Percentiles rank a stretch among this genome's conserved stretches.
Conservation (phyloP, 30 jellyfish, hydroid and myxozoan genomes). For the Cassiopea xamachana region DNA sequence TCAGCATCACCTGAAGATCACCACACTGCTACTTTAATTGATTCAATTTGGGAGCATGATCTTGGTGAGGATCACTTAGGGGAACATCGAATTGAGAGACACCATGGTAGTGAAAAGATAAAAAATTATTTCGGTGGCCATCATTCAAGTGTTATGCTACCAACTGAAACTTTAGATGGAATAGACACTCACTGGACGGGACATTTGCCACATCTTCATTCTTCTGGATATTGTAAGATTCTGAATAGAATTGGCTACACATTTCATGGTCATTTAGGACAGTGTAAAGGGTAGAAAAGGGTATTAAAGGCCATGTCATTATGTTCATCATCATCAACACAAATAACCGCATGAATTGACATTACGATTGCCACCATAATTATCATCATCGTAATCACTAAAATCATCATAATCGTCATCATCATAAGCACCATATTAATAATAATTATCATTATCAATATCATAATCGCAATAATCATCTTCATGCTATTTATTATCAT, state of each 20-base stretch:
- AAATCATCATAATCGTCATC: too few species aligned
- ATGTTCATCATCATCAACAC: too few species aligned
- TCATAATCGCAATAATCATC: too few species aligned
- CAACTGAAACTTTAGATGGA: conserved; percentile 97
- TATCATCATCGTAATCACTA: too few species aligned
- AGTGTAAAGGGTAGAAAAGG: background rate
- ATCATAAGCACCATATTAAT: too few species aligned
- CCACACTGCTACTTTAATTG: conserved; percentile 77
- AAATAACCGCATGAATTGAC: too few species aligned
- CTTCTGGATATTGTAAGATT: conserved; percentile 63
- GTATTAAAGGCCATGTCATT: background rate
- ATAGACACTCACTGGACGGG: conserved; percentile 92
- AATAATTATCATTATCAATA: too few species aligned
- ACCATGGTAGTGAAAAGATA: conserved; percentile 58
- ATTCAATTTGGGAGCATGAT: conserved; percentile 91
- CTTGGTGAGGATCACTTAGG: conserved; percentile 81
- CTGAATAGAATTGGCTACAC: background rate
- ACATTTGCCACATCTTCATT: conserved; percentile 64
- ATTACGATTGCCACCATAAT: too few species aligned
- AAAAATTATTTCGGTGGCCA: conserved; percentile 80
- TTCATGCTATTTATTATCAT: too few species aligned
- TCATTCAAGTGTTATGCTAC: conserved; percentile 78
- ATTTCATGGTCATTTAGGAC: background rate
- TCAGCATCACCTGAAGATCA: conserved; percentile 78
- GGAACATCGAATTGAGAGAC: conserved; percentile 73